A percentile compares a stretch with the other conserved stretches of the same genome.
These are phyloP conservation scores for Cololabis saira DNA, from an alignment of 2,113 vertebrate species.

Conservation along the genomic window DNA sequence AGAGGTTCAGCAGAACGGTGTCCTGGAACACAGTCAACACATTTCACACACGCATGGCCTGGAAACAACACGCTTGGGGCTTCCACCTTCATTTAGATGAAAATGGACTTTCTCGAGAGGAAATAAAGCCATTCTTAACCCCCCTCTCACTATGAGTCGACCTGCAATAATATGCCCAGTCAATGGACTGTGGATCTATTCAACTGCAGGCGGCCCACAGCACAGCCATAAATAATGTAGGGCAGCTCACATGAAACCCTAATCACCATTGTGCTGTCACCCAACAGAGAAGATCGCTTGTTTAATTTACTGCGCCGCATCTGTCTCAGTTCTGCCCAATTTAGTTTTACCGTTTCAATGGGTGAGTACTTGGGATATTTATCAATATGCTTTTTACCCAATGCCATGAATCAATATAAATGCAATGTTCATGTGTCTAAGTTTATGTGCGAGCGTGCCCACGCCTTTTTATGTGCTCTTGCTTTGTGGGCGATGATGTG, in stretches of 20 bases:
- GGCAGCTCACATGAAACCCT: constrained; percentile 77
- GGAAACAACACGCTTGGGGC: constrained; percentile 73
- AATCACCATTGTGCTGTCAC: constrained; percentile 82
- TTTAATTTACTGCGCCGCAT: constrained; percentile 83
- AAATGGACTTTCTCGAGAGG: constrained; percentile 77
- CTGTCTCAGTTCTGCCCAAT: constrained; percentile 83
- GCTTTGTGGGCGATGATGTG: constrained; percentile 26
- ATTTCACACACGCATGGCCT: constrained; percentile 64
- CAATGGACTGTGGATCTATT: constrained; percentile 83
- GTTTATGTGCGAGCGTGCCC: constrained; percentile 10
- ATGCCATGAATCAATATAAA: constrained; percentile 66
- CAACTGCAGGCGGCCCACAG: constrained; percentile 76
- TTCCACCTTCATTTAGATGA: constrained; percentile 76
- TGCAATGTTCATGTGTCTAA: constrained; percentile 46
- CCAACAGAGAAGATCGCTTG: constrained; percentile 79
- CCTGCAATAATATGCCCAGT: constrained; percentile 77
- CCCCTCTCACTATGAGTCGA: constrained; percentile 51
- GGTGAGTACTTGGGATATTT: constrained; percentile 69
- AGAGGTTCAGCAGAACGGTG: constrained; percentile 43
- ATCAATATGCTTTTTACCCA: constrained; percentile 72
- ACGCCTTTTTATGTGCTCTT: background rate
- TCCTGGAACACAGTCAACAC: constrained; percentile 69
- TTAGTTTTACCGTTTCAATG: constrained; percentile 73
- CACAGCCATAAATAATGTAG: constrained; percentile 79
- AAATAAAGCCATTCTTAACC: constrained; percentile 81